Conservation (phyloP, 1,140 invertebrate genomes). For the Acyrthosiphon pisum region DNA sequence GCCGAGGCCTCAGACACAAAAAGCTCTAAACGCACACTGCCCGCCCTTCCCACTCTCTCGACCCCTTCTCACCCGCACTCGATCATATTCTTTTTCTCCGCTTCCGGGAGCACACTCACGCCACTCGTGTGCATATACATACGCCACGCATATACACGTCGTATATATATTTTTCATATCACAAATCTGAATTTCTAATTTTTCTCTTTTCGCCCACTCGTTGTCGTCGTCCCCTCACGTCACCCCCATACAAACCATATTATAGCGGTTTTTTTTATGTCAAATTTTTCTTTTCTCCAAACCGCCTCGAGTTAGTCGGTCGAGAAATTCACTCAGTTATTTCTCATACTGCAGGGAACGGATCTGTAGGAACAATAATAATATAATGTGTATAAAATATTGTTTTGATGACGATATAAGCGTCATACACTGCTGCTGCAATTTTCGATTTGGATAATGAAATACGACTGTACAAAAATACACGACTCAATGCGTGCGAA, state of each 20-base stretch:
- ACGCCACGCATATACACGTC: neutral
- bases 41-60: neutral
- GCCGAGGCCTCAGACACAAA: constrained; percentile 55
- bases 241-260: neutral
- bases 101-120: neutral
- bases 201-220: constrained; percentile 26
- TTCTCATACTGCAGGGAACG: neutral
- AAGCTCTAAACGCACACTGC: constrained; percentile 48
- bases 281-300: neutral
- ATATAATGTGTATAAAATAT: neutral
- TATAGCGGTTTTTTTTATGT: neutral
- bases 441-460: neutral
- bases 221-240: neutral
- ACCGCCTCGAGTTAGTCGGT: neutral
- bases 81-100: constrained; percentile 26
- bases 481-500: neutral
- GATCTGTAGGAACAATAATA: neutral
- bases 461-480: neutral
- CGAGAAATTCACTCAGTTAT: neutral
- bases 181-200: constrained; percentile 57
- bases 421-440: neutral
- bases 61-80: neutral
- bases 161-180: constrained; percentile 35
- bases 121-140: neutral
- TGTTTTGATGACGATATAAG: neutral